Conservation (phyloP, 2,888 invertebrate species). For the Sericinus montela region DNA sequence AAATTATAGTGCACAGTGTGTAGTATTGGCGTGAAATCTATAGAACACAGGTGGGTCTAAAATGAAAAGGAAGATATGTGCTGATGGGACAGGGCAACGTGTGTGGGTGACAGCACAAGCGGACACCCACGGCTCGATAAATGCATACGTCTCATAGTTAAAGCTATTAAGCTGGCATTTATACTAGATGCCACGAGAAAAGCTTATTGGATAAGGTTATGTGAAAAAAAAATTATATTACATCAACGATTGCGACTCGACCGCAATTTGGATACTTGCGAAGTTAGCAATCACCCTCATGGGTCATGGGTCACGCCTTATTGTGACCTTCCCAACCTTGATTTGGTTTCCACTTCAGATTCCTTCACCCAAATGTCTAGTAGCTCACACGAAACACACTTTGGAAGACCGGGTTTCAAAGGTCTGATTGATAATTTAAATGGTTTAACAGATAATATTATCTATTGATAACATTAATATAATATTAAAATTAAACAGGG, state of each 20-base stretch:
- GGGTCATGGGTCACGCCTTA: slow-evolving; percentile 84
- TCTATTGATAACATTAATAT: no score
- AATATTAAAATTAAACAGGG: no score
- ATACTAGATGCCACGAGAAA: slow-evolving; percentile 50
- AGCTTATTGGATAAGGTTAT: slow-evolving; percentile 46
- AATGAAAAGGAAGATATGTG: slow-evolving; percentile 49
- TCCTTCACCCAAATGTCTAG: slow-evolving; percentile 78
- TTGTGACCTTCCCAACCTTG: slow-evolving; percentile 87
- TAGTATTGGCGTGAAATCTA: slow-evolving; percentile 53
- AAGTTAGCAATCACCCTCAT: slow-evolving; percentile 53
- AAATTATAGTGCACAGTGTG: slow-evolving; percentile 50
- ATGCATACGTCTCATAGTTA: slow-evolving; percentile 52
- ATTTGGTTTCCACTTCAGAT: slow-evolving; percentile 90
- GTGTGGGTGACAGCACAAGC: slow-evolving; percentile 53
- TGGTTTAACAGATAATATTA: no score
- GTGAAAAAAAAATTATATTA: slow-evolving; percentile 45
- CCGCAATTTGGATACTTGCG: slow-evolving; percentile 47
- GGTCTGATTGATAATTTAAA: background rate
- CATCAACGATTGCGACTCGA: slow-evolving; percentile 43
- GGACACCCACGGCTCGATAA: slow-evolving; percentile 79
- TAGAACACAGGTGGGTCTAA: slow-evolving; percentile 50
- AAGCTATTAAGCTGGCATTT: slow-evolving; percentile 65
- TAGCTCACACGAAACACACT: slow-evolving; percentile 47
- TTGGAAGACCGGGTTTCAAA: slow-evolving; percentile 55
- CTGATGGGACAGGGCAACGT: slow-evolving; percentile 50